These are phyloP conservation scores for Hartigia nigra DNA, from an alignment of 2,888 invertebrate genomes.

Conservation along the genomic window DNA sequence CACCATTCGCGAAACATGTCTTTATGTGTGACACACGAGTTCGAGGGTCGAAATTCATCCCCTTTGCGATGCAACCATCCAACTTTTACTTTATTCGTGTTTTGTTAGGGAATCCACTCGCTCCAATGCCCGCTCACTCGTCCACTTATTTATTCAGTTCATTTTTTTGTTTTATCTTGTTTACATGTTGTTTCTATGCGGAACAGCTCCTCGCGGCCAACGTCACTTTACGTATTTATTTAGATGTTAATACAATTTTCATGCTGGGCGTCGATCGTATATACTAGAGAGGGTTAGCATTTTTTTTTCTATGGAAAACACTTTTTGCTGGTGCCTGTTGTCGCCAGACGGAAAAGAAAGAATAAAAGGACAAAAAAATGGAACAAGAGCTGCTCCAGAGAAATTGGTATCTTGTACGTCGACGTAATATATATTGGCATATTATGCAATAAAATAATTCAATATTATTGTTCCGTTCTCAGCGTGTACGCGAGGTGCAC, in stretches of 20 bases:
- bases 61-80: neutral
- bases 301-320: neutral
- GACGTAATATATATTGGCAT: too few species aligned
- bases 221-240: neutral
- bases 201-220: neutral
- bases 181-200: neutral
- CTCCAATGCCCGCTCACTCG: neutral
- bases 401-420: neutral
- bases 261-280: neutral
- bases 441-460: too few species aligned
- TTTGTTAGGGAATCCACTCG: neutral
- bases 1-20: slow-evolving; percentile 44
- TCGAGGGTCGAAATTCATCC: neutral
- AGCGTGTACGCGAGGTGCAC: neutral
- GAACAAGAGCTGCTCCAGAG: too few species aligned
- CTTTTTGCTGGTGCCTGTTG: too few species aligned
- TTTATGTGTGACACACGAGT: slow-evolving; percentile 26
- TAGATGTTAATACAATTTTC: neutral
- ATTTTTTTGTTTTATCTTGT: neutral
- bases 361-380: too few species aligned
- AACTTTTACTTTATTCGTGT: neutral
- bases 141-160: neutral
- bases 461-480: neutral
- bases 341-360: too few species aligned
- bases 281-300: neutral